phyloP scores from a whole-genome alignment of 2,113 vertebrate genomes.

The Forbesichthys agassizii region DNA sequence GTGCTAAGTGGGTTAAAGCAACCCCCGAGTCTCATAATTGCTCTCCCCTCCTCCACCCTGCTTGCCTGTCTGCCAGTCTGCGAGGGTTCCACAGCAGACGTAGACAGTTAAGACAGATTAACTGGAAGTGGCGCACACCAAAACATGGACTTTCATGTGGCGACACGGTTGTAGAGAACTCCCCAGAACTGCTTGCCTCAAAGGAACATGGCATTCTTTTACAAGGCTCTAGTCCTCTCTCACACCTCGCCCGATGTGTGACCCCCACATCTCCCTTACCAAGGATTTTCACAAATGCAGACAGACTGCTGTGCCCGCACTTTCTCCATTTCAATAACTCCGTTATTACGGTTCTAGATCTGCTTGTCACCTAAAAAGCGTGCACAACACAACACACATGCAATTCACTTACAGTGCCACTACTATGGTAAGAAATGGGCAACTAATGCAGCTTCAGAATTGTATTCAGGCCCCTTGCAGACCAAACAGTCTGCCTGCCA shows the following conservation, averaged over 20 bases:
- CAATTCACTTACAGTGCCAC: conserved; percentile 10
- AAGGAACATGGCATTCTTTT: conserved; percentile 19
- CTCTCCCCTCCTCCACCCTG: conserved; percentile 22
- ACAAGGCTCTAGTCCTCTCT: conserved; percentile 31
- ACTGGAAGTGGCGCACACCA: conserved; percentile 21
- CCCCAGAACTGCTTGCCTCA: background rate
- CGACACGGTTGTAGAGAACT: background rate
- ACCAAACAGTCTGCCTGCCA: conserved; percentile 57
- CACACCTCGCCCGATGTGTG: conserved; percentile 36
- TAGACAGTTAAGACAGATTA: conserved; percentile 6
- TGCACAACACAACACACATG: background rate
- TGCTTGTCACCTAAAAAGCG: background rate
- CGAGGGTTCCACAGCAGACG: conserved; percentile 33
- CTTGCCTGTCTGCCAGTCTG: conserved; percentile 1
- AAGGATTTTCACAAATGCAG: background rate
- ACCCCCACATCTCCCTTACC: background rate
- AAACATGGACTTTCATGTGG: conserved; percentile 26
- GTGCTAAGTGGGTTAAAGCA: conserved; percentile 78
- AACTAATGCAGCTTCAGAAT: conserved; percentile 32
- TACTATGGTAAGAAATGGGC: conserved; percentile 52
- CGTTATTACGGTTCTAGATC: background rate
- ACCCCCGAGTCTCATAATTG: conserved; percentile 69
- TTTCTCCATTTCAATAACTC: conserved; percentile 6
- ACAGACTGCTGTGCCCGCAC: conserved; percentile 7
- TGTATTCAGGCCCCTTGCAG: conserved; percentile 43